These are phyloP conservation scores for Drymodes brunneopygia DNA, from an alignment of 2,113 vertebrate species.

Conservation along the genomic window DNA sequence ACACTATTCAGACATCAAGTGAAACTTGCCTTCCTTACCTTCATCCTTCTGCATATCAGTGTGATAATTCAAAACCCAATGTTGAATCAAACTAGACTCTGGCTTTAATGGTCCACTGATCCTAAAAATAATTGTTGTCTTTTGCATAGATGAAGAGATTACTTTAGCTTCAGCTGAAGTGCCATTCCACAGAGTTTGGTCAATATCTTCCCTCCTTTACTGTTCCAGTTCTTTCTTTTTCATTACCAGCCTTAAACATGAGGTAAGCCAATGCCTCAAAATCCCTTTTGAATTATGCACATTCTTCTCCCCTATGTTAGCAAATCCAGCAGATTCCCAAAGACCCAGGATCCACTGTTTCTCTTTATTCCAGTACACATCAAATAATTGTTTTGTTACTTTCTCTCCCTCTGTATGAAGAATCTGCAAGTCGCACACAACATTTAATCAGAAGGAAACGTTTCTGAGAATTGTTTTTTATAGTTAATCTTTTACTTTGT, in stretches of 20 bases:
- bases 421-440: not conserved
- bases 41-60: not conserved
- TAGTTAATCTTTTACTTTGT: not conserved
- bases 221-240: not conserved
- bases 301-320: not conserved
- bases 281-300: not conserved
- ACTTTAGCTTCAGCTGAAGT: not conserved
- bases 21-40: not conserved
- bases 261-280: not conserved
- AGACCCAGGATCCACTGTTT: not conserved
- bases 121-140: not conserved
- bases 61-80: not conserved
- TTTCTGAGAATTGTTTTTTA: not conserved
- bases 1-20: not conserved
- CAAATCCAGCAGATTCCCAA: not conserved
- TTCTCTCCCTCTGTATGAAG: not conserved
- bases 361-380: not conserved
- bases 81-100: not conserved
- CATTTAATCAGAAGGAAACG: not conserved
- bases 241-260: not conserved
- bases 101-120: not conserved
- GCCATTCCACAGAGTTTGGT: not conserved
- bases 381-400: not conserved
- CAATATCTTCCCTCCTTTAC: not conserved
- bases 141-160: not conserved